Base-by-base conservation (phyloP, 2,797 vertebrate genomes). In the Aotus griseimembra region DNA sequence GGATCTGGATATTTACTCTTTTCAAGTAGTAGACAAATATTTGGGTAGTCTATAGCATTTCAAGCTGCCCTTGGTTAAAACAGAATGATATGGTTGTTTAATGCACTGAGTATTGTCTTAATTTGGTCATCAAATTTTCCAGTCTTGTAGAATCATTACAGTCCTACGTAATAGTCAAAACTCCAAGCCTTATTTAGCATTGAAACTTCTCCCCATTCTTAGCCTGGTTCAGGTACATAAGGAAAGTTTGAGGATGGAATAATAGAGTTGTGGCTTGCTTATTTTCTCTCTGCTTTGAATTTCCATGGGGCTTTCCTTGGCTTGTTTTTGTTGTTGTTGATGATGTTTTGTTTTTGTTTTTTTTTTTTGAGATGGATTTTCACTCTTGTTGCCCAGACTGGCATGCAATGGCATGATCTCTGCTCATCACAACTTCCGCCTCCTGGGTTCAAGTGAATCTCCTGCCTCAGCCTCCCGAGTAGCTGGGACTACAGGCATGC, bases 141-240 rank as follows among this genome's bases (percentile, higher is more conserved):
- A 33, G 4, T 58, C 17, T 33, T 10, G 10, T 75, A n/a, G 36
- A 61, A 84, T 84, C 4, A 80, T 84, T 92, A 6, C 0, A 87
- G 28, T 87, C 39, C n/a, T 33, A 64, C 1, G 0, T 11, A 80
- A 52, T 30, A 57, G 7, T 86, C 17, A 90, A 52, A 82, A 86
- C 4, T n/a, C 26, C 46, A 81, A 72, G 33, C 15, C 95, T 88
- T 22, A 33, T 67, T 92, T 93, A 92, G n/a, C 50, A 5, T 80
- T 67, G 2, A 72, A 67, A 61, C 12, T 84, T 70, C 13, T 76
- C 28, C 30, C 8, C 15, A 86, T 0, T 8, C 41, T 22, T 61
- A 10, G 8, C 20, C n/a, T 85, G 55, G 15, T 41, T 7, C 11
- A 76, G 55, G 33, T 87, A 4, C 10, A 70, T 72, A n/a, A 81